Evolutionary conservation across 1,140 invertebrate species (phyloP).

Genomic region (Acromyrmex heyeri): DNA sequence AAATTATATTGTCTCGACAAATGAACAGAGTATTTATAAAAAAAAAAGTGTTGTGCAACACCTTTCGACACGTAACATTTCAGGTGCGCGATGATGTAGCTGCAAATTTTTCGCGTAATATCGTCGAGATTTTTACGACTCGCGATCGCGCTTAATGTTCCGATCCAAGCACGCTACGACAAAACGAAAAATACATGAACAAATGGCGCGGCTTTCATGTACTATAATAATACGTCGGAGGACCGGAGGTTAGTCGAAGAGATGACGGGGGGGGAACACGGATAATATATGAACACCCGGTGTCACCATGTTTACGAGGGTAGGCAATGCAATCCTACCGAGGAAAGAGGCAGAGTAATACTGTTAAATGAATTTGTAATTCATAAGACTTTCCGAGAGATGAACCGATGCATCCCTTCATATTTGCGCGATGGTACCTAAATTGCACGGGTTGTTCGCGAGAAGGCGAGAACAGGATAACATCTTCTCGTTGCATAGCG

Average conservation of each 20-base stretch:
- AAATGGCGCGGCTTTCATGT: slow-evolving; percentile 23
- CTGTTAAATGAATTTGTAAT: slow-evolving; percentile 74
- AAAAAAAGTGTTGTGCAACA: not conserved
- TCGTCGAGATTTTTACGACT: slow-evolving; percentile 50
- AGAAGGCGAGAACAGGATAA: not conserved
- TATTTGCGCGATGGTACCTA: not conserved
- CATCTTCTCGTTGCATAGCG: slow-evolving; percentile 11
- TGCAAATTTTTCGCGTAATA: slow-evolving; percentile 22
- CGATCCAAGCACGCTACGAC: not conserved
- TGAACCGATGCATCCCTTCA: slow-evolving; percentile 19
- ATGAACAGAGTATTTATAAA: not conserved
- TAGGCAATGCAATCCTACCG: not conserved
- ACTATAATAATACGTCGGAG: not conserved
- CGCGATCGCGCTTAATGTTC: slow-evolving; percentile 36
- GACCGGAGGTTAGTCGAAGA: slow-evolving; percentile 5
- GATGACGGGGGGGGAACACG: not conserved
- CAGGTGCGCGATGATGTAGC: not conserved
- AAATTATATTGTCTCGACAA: not conserved
- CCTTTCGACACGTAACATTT: not conserved
- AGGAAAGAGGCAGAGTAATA: not conserved
- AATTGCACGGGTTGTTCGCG: slow-evolving; percentile 4
- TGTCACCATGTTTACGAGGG: slow-evolving; percentile 54
- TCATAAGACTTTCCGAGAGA: slow-evolving; percentile 60
- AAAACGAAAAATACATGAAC: slow-evolving; percentile 34
- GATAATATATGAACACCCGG: slow-evolving; percentile 29